Evolutionary conservation across 2,113 vertebrate species (phyloP), one percentile per base, ranked within the genome.

Genomic region (Perca fluviatilis): DNA sequence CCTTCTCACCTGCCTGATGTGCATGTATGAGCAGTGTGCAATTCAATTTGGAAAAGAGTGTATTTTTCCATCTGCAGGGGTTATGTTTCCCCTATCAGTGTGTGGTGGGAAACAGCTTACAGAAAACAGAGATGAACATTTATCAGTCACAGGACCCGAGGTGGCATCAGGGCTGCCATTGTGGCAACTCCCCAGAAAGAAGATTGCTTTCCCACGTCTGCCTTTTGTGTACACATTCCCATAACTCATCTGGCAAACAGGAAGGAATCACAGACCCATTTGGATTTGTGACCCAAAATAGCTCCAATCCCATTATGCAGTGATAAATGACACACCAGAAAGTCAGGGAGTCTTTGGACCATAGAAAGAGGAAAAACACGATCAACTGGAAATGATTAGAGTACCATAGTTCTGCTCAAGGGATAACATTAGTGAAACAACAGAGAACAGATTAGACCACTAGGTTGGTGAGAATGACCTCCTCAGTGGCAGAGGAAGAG

Each of bases 291-390:
- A 93, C 88, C 90, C 82, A 88, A 93, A 94, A 92, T 89, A 86
- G 85, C 86, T 90, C 80, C 72, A 51, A 77, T 87, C 88, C 84
- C 87, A 91, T 94, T 92, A 91, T 76, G 65, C 58, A 77, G 86
- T 94, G 92, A 95, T 91, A 90, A 93, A 94, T 94, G 86, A 91
- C 84, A 86, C 82, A 84, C 68, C 71, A 77, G 77, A 66, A 70
- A 89, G 81, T 87, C 82, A 69, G 77, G 13, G 64, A 91, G 79
- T 82, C 79, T 85, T 87, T 85, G 77, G 79, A 86, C 47, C 74
- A 83, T 61, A 81, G 58, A 67, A 62, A 79, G 80, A 75, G 80
- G 80, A 86, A 84, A 78, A 84, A 63, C 75, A 70, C 62, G 61
- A 80, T 71, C 80, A 73, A 80, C 86, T 87, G 89, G 83, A 83